These are phyloP conservation scores for Xanthorhoe spadicearia DNA, from an alignment of 2,888 invertebrate species.

Conservation along the genomic window DNA sequence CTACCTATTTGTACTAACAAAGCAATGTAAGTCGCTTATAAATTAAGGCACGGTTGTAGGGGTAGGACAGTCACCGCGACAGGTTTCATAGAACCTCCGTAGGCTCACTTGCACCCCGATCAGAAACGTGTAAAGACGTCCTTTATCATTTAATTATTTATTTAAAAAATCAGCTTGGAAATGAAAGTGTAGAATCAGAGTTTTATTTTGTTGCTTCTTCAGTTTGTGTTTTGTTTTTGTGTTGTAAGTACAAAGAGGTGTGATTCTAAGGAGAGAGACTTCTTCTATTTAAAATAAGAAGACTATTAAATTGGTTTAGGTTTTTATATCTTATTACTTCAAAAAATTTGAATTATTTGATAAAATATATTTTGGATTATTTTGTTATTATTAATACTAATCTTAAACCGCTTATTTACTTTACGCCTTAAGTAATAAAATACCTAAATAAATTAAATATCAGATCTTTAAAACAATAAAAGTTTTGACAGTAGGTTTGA, in stretches of 20 bases:
- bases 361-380: not conserved
- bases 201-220: conserved; percentile 4
- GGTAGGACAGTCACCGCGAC: conserved; percentile 23
- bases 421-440: no score
- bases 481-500: no score
- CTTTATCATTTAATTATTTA: conserved; percentile 14
- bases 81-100: conserved; percentile 49
- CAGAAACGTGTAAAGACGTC: conserved; percentile 62
- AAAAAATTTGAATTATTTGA: not conserved
- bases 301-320: no score
- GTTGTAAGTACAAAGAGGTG: conserved; percentile 14
- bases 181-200: not conserved
- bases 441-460: no score
- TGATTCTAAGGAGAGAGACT: not conserved
- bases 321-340: no score
- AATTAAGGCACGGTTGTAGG: conserved; percentile 29
- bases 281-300: no score
- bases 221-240: conserved; percentile 20
- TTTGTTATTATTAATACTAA: no score
- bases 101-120: conserved; percentile 67
- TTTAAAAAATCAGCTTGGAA: conserved; percentile 4
- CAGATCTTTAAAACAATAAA: no score
- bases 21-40: conserved; percentile 27
- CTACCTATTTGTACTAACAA: not conserved
- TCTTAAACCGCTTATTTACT: no score